Conservation (phyloP, 2,113 vertebrate species). For the Phalacrocorax aristotelis region DNA sequence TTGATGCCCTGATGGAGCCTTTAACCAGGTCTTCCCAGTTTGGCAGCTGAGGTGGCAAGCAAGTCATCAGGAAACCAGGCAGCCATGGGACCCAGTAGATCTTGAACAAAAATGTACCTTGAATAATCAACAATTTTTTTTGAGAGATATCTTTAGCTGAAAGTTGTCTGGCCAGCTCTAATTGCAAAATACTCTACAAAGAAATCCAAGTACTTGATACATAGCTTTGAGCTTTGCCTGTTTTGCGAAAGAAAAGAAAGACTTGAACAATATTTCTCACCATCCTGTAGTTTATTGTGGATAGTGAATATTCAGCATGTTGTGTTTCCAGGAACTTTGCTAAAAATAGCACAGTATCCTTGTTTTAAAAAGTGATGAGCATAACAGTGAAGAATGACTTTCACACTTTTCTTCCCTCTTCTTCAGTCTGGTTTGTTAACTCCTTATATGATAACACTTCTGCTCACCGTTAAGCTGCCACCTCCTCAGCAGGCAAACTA, state of each 20-base stretch:
- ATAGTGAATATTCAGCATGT: slow-evolving; percentile 28
- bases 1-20: background rate
- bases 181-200: background rate
- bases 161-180: background rate
- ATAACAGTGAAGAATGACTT: background rate
- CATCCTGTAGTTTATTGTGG: background rate
- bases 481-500: background rate
- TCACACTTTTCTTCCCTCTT: slow-evolving; percentile 5
- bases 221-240: background rate
- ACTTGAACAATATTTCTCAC: background rate
- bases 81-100: background rate
- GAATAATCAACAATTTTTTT: background rate
- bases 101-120: background rate
- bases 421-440: background rate
- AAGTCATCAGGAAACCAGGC: background rate
- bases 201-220: background rate
- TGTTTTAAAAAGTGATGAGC: slow-evolving; percentile 16
- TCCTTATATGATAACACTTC: background rate
- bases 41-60: background rate
- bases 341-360: slow-evolving; percentile 1
- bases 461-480: background rate
- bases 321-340: slow-evolving; percentile 24
- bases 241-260: background rate
- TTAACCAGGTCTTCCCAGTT: background rate
- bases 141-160: background rate